phyloP scores from a whole-genome alignment of 2,888 invertebrate species.

The Philhelius pedissequus region DNA sequence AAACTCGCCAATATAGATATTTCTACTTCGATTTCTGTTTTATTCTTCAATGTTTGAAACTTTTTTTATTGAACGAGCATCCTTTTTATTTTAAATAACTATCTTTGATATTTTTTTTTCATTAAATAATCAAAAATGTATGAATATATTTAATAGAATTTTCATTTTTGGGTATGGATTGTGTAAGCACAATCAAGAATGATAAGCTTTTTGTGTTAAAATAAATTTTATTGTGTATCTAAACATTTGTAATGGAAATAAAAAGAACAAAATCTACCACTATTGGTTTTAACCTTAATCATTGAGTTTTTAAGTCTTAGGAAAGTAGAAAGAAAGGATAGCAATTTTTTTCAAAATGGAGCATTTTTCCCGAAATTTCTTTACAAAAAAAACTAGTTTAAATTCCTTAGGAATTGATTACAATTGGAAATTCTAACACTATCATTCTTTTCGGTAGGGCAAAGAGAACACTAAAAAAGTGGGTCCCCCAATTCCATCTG shows the following conservation, averaged over 20 bases:
- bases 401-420: no score
- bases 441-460: no score
- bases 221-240: background rate
- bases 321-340: no score
- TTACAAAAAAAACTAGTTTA: no score
- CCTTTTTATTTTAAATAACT: background rate
- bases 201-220: background rate
- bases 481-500: no score
- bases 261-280: background rate
- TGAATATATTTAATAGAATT: background rate
- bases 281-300: background rate
- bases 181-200: background rate
- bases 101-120: background rate
- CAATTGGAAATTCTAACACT: no score
- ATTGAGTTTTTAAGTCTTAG: background rate
- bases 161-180: background rate
- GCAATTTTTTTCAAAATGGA: no score
- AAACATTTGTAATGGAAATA: constrained; percentile 3
- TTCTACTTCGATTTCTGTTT: constrained; percentile 30
- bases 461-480: no score
- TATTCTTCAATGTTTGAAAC: background rate
- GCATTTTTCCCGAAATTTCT: no score
- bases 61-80: background rate
- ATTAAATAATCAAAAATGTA: background rate
- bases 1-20: constrained; percentile 13